A percentile compares a stretch with the other conserved stretches of the same genome.
phyloP scores from a whole-genome alignment of 2,888 invertebrate genomes.

The Heliconius ismenius region DNA sequence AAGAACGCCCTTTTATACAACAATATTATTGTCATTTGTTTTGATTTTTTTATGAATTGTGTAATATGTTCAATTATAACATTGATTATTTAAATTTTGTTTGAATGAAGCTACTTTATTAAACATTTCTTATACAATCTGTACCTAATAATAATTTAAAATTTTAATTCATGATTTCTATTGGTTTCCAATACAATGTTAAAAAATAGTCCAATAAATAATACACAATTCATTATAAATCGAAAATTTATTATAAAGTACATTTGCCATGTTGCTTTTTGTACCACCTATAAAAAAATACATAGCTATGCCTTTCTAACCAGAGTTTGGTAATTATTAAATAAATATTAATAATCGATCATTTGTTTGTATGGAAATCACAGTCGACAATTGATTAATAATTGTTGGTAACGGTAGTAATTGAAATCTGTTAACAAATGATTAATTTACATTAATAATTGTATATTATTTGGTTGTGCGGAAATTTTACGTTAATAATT shows the following conservation, averaged over 20 bases:
- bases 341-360: background rate
- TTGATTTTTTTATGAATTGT: constrained; percentile 17
- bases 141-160: too few species aligned
- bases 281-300: background rate
- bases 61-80: background rate
- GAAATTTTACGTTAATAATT: too few species aligned
- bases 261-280: constrained; percentile 23
- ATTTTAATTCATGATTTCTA: too few species aligned
- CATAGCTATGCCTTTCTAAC: background rate
- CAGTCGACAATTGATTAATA: too few species aligned
- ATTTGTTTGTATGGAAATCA: background rate
- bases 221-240: background rate
- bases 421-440: background rate
- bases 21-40: constrained; percentile 5
- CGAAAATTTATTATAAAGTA: constrained; percentile 23
- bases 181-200: too few species aligned
- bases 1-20: constrained; percentile 5
- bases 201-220: background rate
- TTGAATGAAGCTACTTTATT: too few species aligned
- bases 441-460: background rate
- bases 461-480: background rate
- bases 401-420: too few species aligned
- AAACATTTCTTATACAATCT: too few species aligned
- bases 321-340: background rate
- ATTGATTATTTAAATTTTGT: too few species aligned